Evolutionary conservation across 1,140 invertebrate genomes (phyloP), one percentile per base, ranked within the genome.

Genomic region (Brachionus rubens): DNA sequence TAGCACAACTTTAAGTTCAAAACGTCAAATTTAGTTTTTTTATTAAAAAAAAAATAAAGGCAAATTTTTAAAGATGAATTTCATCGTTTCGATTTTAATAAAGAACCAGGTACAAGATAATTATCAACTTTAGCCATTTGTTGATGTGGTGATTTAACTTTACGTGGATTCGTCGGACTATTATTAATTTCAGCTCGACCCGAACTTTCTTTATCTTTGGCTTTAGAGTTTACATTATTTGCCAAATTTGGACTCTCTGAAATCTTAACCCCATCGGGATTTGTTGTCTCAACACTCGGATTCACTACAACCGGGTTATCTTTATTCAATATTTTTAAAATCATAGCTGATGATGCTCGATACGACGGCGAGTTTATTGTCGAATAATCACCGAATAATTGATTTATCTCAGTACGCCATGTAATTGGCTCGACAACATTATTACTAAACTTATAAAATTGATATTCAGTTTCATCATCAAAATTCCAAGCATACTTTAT

Each of bases 291-390:
- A 1, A 33, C 6, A 59, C 36, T 59, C 16, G 16, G 19, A 59
- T n/a, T n/a, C n/a, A 19, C 36, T 1, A 33, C 7, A 0, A 16
- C 30, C 6, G n/a, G 33, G 3, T 28, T 28, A 9, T 59, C 54
- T 59, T 59, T 59, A 33, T 33, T 30, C 10, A 59, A 33, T 30
- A 33, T 59, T 16, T 33, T 36, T 36, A 59, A 16, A 16, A 59
- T 33, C 54, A 59, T 59, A 19, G 59, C 59, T 43, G 59, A 65
- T 10, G 59, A 65, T 26, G 59, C 40, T 41, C 59, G 33, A 41
- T 65, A 65, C 21, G 59, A 65, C 24, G 59, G 59, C 59, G 59
- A 65, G 14, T 65, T 65, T 24, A 65, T 65, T 43, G 16, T 26
- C 9, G 59, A 65, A 24, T 65, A 65, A 6, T 65, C 59, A 26